Evolutionary conservation across 2,797 vertebrate genomes (phyloP).

Genomic region (Echiichthys vipera): DNA sequence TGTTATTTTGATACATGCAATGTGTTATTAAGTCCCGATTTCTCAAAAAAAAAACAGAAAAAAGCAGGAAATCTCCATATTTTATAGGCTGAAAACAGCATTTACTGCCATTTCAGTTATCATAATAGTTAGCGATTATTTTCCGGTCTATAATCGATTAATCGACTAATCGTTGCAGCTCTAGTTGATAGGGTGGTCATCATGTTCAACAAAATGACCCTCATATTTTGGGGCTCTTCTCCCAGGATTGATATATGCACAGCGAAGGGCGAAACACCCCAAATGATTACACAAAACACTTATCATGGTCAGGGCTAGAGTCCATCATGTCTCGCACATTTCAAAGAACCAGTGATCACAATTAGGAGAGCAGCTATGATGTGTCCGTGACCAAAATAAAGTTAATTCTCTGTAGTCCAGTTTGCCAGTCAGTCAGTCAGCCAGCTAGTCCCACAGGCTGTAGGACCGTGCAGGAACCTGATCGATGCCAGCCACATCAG

Average conservation of each 20-base stretch:
- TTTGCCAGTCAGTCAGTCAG: conserved; percentile 24
- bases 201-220: background rate
- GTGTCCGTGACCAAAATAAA: background rate
- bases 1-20: background rate
- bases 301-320: background rate
- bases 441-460: conserved; percentile 46
- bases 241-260: background rate
- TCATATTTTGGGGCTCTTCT: background rate
- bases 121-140: too few relatives aligned
- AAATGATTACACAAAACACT: background rate
- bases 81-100: too few relatives aligned
- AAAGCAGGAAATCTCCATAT: too few relatives aligned
- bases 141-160: too few relatives aligned
- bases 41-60: background rate
- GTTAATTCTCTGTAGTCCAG: background rate
- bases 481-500: conserved; percentile 77
- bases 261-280: background rate
- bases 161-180: too few relatives aligned
- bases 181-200: background rate
- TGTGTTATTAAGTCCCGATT: too few relatives aligned
- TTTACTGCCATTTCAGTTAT: too few relatives aligned
- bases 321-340: background rate
- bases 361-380: background rate
- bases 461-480: conserved; percentile 53
- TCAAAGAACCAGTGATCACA: background rate